These are phyloP conservation scores for Xiphydria camelus DNA, from an alignment of 2,888 invertebrate species.

Conservation along the genomic window DNA sequence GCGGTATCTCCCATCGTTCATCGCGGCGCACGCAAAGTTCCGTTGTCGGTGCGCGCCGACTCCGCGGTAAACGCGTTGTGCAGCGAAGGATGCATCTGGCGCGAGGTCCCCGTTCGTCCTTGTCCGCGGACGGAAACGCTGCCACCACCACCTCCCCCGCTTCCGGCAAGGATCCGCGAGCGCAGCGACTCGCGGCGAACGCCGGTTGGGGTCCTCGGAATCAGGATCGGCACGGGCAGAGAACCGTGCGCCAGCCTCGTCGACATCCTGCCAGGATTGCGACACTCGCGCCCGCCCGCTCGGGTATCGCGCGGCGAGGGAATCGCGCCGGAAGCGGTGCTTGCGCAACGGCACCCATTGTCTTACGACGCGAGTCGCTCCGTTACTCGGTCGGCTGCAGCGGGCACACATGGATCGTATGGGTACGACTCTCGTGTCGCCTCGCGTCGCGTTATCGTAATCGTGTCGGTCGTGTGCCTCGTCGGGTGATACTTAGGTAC, in stretches of 20 bases:
- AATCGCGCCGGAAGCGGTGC: slow-evolving; percentile 41
- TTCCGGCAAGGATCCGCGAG: slow-evolving; percentile 12
- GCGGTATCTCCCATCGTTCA: too few species aligned
- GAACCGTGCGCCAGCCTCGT: slow-evolving; percentile 51
- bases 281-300: too few species aligned
- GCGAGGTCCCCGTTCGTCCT: slow-evolving; percentile 53
- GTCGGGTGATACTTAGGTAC: too few species aligned
- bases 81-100: slow-evolving; percentile 56
- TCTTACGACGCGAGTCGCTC: slow-evolving; percentile 40
- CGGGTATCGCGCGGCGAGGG: too few species aligned
- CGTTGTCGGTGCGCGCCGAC: slow-evolving; percentile 31
- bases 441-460: too few species aligned
- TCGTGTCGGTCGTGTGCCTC: too few species aligned
- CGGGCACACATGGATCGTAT: too few species aligned
- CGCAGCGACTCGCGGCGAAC: slow-evolving; percentile 7
- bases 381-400: too few species aligned
- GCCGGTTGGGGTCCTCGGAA: slow-evolving; percentile 24
- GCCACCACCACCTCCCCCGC: slow-evolving; percentile 31
- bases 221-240: slow-evolving; percentile 45
- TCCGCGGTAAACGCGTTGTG: slow-evolving; percentile 36
- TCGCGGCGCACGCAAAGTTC: too few species aligned
- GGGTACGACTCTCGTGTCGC: too few species aligned
- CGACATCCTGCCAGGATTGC: slow-evolving; percentile 54
- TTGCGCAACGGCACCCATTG: slow-evolving; percentile 52
- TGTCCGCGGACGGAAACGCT: slow-evolving; percentile 49